Conservation (phyloP, 2,888 invertebrate species). For the Pachliopta kotzebuea region DNA sequence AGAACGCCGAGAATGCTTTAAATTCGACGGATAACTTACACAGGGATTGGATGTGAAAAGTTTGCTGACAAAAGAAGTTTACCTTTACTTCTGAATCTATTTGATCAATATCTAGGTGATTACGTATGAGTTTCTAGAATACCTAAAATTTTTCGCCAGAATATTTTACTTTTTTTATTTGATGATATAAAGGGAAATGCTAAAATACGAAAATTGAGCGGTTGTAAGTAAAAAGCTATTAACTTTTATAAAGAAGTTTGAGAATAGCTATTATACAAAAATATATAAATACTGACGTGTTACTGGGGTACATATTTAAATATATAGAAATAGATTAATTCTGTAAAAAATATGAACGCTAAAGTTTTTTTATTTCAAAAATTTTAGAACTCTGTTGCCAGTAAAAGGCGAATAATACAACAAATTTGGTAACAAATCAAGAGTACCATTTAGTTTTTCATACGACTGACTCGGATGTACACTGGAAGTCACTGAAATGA, state of each 20-base stretch:
- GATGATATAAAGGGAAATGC: too few species aligned
- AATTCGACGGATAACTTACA: background rate
- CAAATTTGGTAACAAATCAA: background rate
- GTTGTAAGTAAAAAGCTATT: too few species aligned
- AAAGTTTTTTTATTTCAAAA: background rate
- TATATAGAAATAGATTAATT: background rate
- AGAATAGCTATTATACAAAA: too few species aligned
- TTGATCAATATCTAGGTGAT: too few species aligned
- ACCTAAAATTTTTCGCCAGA: too few species aligned
- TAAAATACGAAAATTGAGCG: too few species aligned
- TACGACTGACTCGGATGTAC: background rate
- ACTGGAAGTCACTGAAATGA: background rate
- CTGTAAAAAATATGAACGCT: background rate
- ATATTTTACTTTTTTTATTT: too few species aligned
- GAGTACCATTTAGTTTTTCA: background rate
- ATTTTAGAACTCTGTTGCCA: background rate
- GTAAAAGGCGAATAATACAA: background rate
- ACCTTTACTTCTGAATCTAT: too few species aligned
- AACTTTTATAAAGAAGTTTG: too few species aligned
- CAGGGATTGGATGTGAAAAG: background rate
- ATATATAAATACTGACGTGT: too few species aligned
- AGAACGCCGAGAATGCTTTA: background rate
- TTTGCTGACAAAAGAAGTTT: background rate
- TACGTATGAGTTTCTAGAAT: too few species aligned
- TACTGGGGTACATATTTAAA: too few species aligned